A percentile compares a stretch with the other conserved stretches of the same genome.
phyloP scores from a whole-genome alignment of 2,797 vertebrate species.

The Danionella dracula region DNA sequence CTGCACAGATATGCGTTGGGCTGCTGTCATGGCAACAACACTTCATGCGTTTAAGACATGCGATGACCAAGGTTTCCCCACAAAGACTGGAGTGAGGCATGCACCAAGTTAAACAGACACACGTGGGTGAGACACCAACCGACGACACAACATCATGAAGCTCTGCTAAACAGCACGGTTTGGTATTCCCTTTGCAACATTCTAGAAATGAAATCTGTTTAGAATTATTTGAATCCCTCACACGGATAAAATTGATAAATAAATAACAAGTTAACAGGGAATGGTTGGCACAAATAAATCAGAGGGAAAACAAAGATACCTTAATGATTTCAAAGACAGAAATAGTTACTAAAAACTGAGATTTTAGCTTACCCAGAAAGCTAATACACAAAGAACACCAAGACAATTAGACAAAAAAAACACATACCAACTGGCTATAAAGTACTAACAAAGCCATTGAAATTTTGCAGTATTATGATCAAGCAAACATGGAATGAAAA shows the following conservation, averaged over 20 bases:
- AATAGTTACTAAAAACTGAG: neutral
- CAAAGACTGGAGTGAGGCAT: slow-evolving; percentile 61
- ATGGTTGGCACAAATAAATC: neutral
- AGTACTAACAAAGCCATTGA: slow-evolving; percentile 14
- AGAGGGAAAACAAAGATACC: neutral
- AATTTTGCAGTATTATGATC: neutral
- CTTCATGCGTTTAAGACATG: slow-evolving; percentile 69
- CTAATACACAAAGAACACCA: neutral
- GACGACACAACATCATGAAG: neutral
- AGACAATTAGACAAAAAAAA: neutral
- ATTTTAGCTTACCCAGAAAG: neutral
- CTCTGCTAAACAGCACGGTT: neutral
- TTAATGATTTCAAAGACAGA: neutral
- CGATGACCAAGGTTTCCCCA: slow-evolving; percentile 55
- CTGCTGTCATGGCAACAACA: slow-evolving; percentile 65
- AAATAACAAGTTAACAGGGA: neutral
- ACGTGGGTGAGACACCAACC: slow-evolving; percentile 1
- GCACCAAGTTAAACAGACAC: slow-evolving; percentile 47
- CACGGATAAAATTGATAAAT: neutral
- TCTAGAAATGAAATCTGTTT: neutral
- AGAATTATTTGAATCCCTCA: neutral
- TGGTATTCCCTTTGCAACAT: neutral
- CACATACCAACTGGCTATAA: neutral
- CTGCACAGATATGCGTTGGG: slow-evolving; percentile 45
- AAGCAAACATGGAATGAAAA: neutral